A percentile compares a stretch with the other conserved stretches of the same genome.
These are phyloP conservation scores for Lithobates sylvaticus DNA, from an alignment of 2,797 vertebrate species.

Conservation along the genomic window DNA sequence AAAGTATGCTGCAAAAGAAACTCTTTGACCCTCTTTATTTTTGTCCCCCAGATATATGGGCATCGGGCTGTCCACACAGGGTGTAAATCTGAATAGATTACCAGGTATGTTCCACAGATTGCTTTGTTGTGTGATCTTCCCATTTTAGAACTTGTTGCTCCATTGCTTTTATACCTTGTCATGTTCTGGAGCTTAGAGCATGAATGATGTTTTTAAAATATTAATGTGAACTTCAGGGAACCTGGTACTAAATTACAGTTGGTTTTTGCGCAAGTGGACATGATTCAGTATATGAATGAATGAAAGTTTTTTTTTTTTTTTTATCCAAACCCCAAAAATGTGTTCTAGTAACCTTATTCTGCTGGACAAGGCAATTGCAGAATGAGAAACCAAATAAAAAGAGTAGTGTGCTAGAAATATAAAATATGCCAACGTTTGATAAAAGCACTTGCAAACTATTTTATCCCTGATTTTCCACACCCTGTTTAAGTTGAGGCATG, in stretches of 20 bases:
- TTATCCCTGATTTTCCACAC: no score
- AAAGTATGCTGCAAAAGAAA: no score
- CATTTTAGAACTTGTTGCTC: background rate
- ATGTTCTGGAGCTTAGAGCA: background rate
- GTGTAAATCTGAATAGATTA: conserved; percentile 99
- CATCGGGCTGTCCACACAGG: conserved; percentile 97
- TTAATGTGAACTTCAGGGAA: background rate
- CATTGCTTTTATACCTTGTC: background rate
- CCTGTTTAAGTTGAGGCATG: no score
- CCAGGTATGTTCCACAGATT: conserved; percentile 83
- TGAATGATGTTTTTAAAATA: background rate
- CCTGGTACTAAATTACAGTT: background rate
- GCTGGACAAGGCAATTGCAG: no score
- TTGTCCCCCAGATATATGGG: conserved; percentile 93
- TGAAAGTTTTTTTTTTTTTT: no score
- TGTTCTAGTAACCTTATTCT: no score
- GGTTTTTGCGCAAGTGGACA: background rate
- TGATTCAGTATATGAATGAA: background rate
- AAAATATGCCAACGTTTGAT: no score
- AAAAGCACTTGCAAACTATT: no score
- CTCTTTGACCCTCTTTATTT: conserved; percentile 44
- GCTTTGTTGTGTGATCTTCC: background rate
- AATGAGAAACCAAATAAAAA: no score
- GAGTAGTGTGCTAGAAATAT: no score
- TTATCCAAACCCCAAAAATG: no score